phyloP scores from a whole-genome alignment of 92 coral and sea anemone genomes.

The Palythoa caribaeorum region DNA sequence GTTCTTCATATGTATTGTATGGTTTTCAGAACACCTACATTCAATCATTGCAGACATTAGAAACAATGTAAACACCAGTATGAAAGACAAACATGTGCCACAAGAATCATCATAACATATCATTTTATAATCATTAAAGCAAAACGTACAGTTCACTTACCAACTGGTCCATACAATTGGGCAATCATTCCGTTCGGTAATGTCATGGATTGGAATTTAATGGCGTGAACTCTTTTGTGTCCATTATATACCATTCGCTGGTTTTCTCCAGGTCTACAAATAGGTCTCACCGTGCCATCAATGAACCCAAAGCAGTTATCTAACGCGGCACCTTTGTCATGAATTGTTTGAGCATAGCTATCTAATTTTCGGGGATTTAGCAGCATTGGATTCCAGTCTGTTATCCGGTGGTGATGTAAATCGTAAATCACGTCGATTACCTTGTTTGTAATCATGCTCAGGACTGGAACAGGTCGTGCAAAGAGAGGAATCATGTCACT shows the following conservation, averaged over 20 bases:
- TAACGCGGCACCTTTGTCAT: conserved; percentile 4
- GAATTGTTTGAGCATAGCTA: conserved; percentile 7
- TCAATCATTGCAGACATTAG: background rate
- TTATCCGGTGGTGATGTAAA: conserved; percentile 14
- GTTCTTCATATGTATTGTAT: conserved; percentile 1
- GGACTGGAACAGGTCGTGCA: conserved; percentile 17
- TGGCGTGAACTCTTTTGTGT: conserved; percentile 6
- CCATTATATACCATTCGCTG: conserved; percentile 6
- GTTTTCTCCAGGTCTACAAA: conserved; percentile 11
- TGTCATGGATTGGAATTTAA: background rate
- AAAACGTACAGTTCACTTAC: background rate
- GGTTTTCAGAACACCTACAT: conserved; percentile 9
- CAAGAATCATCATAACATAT: too few species aligned
- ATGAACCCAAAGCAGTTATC: conserved; percentile 8
- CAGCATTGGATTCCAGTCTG: conserved; percentile 5
- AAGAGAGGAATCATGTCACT: background rate
- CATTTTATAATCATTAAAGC: background rate
- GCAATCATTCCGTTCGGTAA: background rate
- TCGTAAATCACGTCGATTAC: background rate
- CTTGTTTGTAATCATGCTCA: conserved; percentile 8
- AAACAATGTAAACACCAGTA: background rate
- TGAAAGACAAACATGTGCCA: too few species aligned
- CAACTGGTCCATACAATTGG: conserved; percentile 7
- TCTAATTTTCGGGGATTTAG: conserved; percentile 13
- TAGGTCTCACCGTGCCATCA: background rate